These are phyloP conservation scores for Mythimna vitellina DNA, from an alignment of 2,888 invertebrate species.

Conservation along the genomic window DNA sequence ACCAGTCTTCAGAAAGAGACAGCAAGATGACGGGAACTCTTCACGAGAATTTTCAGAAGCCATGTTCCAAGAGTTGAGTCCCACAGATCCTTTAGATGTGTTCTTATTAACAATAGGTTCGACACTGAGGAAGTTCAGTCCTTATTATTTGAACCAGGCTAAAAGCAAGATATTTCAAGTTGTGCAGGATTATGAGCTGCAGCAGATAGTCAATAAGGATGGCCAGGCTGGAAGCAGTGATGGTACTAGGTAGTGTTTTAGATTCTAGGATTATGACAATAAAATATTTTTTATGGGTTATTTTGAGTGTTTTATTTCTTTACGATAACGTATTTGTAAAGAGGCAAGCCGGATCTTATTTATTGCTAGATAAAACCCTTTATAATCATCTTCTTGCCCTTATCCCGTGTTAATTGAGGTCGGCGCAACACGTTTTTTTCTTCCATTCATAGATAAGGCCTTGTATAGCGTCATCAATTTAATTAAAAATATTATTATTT, in stretches of 20 bases:
- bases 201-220: conserved; percentile 81
- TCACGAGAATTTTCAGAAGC: conserved; percentile 55
- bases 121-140: conserved; percentile 81
- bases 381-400: no score
- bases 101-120: conserved; percentile 83
- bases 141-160: conserved; percentile 85
- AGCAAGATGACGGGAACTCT: conserved; percentile 57
- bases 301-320: conserved; percentile 28
- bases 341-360: no score
- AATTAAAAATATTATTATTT: no score
- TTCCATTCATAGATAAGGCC: no score
- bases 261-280: conserved; percentile 30
- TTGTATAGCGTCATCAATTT: no score
- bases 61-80: conserved; percentile 73
- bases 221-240: conserved; percentile 67
- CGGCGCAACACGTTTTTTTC: no score
- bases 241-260: conserved; percentile 63
- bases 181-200: conserved; percentile 85
- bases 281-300: conserved; percentile 50
- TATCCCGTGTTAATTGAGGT: no score
- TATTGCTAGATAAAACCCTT: no score
- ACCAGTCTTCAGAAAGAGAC: conserved; percentile 67
- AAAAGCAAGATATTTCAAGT: conserved; percentile 87
- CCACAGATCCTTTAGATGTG: conserved; percentile 81
- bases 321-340: not conserved